Evolutionary conservation across 2,888 invertebrate genomes (phyloP).

Genomic region (Digitonthophagus gazella): DNA sequence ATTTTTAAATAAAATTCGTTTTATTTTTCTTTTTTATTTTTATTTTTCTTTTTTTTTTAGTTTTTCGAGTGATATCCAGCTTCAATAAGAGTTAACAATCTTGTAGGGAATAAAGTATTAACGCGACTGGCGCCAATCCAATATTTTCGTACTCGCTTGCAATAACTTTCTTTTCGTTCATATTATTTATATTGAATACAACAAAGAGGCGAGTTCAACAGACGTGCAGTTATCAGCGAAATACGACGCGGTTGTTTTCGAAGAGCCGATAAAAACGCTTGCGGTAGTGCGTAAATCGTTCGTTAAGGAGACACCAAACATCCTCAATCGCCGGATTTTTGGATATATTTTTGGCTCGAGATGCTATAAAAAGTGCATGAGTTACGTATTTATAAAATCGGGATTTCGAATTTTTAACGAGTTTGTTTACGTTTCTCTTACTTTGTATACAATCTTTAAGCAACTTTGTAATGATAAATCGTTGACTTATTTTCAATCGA

Average conservation of each 20-base stretch:
- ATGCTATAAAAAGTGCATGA: background rate
- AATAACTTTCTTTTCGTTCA: background rate
- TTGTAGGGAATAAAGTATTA: background rate
- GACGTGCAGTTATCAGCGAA: background rate
- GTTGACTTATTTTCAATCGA: too few species aligned
- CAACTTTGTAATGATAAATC: too few species aligned
- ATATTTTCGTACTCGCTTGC: background rate
- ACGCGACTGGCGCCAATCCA: background rate
- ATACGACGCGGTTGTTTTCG: background rate
- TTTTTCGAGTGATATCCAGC: background rate
- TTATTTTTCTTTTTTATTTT: background rate
- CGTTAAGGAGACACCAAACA: background rate
- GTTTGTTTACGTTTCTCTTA: background rate
- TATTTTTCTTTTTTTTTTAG: background rate
- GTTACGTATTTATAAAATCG: background rate
- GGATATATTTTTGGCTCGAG: background rate
- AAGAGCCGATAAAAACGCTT: background rate
- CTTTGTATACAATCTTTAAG: background rate
- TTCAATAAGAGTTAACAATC: background rate
- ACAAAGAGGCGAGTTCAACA: background rate
- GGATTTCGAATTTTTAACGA: background rate
- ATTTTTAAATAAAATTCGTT: too few species aligned
- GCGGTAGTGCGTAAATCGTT: background rate
- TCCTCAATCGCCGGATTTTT: background rate
- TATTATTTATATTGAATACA: background rate